phyloP scores from a whole-genome alignment of 2,888 invertebrate genomes.

The Sepioteuthis lessoniana region DNA sequence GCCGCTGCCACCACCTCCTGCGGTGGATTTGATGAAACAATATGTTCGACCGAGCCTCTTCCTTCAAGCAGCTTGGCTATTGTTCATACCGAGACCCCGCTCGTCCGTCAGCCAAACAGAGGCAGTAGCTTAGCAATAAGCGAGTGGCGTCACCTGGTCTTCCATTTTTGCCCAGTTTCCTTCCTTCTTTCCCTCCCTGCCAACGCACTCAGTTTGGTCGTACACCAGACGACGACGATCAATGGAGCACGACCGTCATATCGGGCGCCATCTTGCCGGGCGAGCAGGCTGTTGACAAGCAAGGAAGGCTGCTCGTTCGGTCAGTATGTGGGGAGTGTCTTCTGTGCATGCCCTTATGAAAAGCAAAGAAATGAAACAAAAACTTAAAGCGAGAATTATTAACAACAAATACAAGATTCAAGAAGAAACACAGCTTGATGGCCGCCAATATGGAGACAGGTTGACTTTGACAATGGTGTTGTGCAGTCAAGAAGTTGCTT shows the following conservation, averaged over 20 bases:
- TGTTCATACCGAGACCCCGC: background rate
- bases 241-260: slow-evolving; percentile 8
- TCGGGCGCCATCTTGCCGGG: slow-evolving; percentile 21
- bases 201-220: background rate
- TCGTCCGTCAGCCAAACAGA: background rate
- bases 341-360: background rate
- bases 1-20: background rate
- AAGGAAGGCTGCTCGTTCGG: background rate
- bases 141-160: slow-evolving; percentile 33
- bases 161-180: background rate
- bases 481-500: background rate
- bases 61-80: background rate
- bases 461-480: background rate
- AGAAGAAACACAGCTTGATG: background rate
- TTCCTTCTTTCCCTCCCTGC: background rate
- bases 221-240: slow-evolving; percentile 17
- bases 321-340: background rate
- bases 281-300: background rate
- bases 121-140: background rate
- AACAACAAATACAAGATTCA: background rate
- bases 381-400: background rate
- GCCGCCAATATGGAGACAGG: background rate
- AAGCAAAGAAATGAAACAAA: background rate
- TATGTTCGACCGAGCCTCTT: slow-evolving; percentile 17
- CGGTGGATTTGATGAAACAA: slow-evolving; percentile 33